Percentiles rank a stretch among this genome's conserved stretches.
Evolutionary conservation across 2,888 invertebrate genomes (phyloP).

Genomic region (Galeruca laticollis): DNA sequence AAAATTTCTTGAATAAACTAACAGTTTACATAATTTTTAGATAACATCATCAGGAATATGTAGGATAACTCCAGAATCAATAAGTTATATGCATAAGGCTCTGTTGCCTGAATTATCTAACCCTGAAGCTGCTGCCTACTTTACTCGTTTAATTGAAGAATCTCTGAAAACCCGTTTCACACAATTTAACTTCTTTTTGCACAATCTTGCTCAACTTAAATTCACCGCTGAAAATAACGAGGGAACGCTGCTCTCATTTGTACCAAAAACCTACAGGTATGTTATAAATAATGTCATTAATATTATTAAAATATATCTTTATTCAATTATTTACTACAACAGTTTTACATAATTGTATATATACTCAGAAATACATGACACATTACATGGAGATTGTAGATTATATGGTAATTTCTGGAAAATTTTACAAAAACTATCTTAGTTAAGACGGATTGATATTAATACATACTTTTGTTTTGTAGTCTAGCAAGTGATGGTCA

Average conservation of each 20-base stretch:
- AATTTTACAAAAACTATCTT: not conserved
- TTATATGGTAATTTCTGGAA: no score
- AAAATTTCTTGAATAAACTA: not conserved
- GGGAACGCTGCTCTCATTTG: conserved; percentile 89
- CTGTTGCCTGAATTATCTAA: conserved; percentile 90
- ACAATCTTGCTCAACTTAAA: conserved; percentile 79
- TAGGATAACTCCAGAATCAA: conserved; percentile 92
- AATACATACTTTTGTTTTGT: conserved; percentile 43
- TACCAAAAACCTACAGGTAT: conserved; percentile 94
- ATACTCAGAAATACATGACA: no score
- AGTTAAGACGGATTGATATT: conserved; percentile 14
- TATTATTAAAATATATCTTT: conserved; percentile 27
- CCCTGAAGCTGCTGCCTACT: conserved; percentile 95
- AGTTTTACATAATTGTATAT: no score
- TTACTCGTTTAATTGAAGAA: conserved; percentile 95
- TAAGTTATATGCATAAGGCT: conserved; percentile 91
- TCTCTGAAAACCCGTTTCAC: conserved; percentile 94
- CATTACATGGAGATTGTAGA: no score
- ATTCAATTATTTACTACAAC: no score
- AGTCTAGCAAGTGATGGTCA: conserved; percentile 92
- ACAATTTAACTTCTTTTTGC: conserved; percentile 97
- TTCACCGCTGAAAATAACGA: conserved; percentile 89
- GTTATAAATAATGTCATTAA: conserved; percentile 57
- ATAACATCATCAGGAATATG: conserved; percentile 94
- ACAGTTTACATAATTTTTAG: conserved; percentile 65